A percentile compares a stretch with the other conserved stretches of the same genome.
Conservation (phyloP, 1,140 invertebrate species). For the Homalodisca vitripennis region DNA sequence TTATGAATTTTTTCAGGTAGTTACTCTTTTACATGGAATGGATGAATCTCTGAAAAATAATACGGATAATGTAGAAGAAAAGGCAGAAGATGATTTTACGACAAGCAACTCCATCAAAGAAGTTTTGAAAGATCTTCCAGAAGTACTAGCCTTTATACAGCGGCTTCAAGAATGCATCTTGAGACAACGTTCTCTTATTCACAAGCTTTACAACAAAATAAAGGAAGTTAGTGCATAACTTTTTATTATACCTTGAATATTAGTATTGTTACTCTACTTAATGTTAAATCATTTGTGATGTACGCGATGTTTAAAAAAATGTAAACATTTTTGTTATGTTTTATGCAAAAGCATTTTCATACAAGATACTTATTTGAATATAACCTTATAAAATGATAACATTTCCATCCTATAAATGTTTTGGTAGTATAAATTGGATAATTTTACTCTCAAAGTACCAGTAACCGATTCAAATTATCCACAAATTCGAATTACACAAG, state of each 20-base stretch:
- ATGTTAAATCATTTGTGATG: too few relatives aligned
- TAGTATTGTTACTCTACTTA: background rate
- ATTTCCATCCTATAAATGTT: too few relatives aligned
- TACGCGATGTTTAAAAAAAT: background rate
- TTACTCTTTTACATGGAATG: too few relatives aligned
- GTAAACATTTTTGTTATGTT: background rate
- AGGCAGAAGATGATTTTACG: too few relatives aligned
- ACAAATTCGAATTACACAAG: too few relatives aligned
- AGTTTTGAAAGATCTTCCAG: constrained; percentile 44
- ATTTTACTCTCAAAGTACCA: too few relatives aligned
- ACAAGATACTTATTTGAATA: background rate
- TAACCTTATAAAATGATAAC: background rate
- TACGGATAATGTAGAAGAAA: too few relatives aligned
- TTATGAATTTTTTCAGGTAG: too few relatives aligned
- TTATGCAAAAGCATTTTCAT: background rate
- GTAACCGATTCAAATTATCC: too few relatives aligned
- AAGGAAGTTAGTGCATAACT: constrained; percentile 39
- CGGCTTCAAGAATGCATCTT: constrained; percentile 43
- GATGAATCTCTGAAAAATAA: too few relatives aligned
- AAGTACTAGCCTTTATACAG: constrained; percentile 44
- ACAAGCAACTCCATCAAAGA: constrained; percentile 35
- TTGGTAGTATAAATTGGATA: too few relatives aligned
- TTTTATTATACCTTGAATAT: background rate
- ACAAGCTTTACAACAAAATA: constrained; percentile 45
- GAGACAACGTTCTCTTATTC: constrained; percentile 44